phyloP scores from a whole-genome alignment of 2,888 invertebrate species.

The Tricholauxania praeusta region DNA sequence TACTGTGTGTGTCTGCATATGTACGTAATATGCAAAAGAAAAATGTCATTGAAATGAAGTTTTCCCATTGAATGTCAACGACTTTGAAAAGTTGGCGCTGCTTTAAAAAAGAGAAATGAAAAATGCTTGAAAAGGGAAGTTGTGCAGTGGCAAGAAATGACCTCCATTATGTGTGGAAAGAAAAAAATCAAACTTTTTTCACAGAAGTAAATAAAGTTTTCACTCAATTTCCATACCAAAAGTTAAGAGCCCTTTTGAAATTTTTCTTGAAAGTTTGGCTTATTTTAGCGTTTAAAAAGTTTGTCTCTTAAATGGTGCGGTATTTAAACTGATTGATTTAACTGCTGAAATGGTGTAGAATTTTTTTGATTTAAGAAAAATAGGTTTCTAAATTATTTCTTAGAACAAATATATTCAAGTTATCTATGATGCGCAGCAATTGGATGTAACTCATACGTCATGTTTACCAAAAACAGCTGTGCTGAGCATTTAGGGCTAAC shows the following conservation, averaged over 20 bases:
- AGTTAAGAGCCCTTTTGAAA: not conserved
- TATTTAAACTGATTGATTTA: not conserved
- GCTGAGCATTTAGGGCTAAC: too few relatives aligned
- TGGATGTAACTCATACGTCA: not conserved
- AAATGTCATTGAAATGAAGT: not conserved
- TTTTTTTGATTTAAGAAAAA: not conserved
- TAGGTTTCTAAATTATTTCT: not conserved
- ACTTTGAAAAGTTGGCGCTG: not conserved
- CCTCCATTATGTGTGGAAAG: too few relatives aligned
- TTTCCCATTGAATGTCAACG: conserved; percentile 8
- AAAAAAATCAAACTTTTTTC: conserved; percentile 4
- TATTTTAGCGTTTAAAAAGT: not conserved
- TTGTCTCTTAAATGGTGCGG: not conserved
- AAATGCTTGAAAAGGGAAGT: not conserved
- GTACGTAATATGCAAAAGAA: not conserved
- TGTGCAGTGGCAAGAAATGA: not conserved
- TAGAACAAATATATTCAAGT: not conserved
- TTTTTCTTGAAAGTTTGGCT: too few relatives aligned
- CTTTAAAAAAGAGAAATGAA: too few relatives aligned
- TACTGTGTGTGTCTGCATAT: not conserved
- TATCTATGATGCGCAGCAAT: not conserved
- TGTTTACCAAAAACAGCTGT: too few relatives aligned
- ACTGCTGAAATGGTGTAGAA: not conserved
- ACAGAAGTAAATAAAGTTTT: conserved; percentile 13
- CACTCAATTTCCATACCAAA: conserved; percentile 17